Conservation (phyloP, 92 coral and sea anemone genomes). For the Porites lobata region DNA sequence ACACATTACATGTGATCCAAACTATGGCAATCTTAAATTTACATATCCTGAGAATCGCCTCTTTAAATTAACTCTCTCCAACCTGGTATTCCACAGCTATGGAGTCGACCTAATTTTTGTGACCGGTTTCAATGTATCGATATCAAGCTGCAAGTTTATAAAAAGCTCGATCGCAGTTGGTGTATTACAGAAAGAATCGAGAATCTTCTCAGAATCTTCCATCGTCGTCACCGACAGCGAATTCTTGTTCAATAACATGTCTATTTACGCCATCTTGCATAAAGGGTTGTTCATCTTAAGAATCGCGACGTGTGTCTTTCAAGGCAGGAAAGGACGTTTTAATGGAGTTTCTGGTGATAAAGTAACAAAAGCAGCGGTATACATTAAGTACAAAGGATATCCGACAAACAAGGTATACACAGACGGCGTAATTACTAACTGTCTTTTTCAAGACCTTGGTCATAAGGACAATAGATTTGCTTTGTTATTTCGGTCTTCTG, state of each 20-base stretch:
- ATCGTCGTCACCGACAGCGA: slow-evolving; percentile 4
- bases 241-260: background rate
- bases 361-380: background rate
- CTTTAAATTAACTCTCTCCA: background rate
- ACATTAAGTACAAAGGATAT: background rate
- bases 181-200: background rate
- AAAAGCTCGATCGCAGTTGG: background rate
- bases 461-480: background rate
- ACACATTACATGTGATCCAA: background rate
- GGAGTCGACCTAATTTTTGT: background rate
- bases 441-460: background rate
- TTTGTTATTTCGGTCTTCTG: background rate
- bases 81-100: slow-evolving; percentile 14
- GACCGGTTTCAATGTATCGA: background rate
- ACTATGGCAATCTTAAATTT: background rate
- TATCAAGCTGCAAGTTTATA: slow-evolving; percentile 1
- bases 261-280: background rate
- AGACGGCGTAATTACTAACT: background rate
- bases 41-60: background rate
- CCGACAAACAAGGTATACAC: background rate
- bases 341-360: background rate
- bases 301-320: slow-evolving; percentile 8
- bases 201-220: background rate
- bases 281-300: background rate
- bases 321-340: slow-evolving; percentile 11